Evolutionary conservation across 2,797 vertebrate species (phyloP).

Genomic region (Ammospiza maritima): DNA sequence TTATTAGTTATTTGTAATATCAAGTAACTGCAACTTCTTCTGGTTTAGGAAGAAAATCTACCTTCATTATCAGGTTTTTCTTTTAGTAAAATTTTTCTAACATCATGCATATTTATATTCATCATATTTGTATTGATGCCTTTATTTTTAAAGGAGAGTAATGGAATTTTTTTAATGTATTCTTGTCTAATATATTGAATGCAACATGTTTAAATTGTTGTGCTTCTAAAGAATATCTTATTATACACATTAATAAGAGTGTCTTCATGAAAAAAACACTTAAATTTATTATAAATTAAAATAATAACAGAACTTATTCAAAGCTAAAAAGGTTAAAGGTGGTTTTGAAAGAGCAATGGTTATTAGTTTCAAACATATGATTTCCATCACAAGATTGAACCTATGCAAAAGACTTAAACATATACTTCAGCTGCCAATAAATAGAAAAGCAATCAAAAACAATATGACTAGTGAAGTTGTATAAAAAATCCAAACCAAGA

Average conservation of each 20-base stretch:
- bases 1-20: conserved; percentile 1
- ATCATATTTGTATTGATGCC: background rate
- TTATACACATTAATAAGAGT: background rate
- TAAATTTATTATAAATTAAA: conserved; percentile 41
- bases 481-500: background rate
- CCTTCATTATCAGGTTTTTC: background rate
- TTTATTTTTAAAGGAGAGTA: background rate
- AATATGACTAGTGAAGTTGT: conserved; percentile 13
- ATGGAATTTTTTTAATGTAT: background rate
- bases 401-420: conserved; percentile 45
- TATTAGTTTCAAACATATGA: conserved; percentile 52
- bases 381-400: conserved; percentile 61
- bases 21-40: background rate
- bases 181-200: background rate
- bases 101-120: background rate
- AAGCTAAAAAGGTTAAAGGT: conserved; percentile 6
- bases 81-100: background rate
- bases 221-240: background rate
- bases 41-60: background rate
- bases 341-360: conserved; percentile 18
- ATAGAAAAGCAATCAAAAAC: conserved; percentile 52
- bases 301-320: conserved; percentile 7
- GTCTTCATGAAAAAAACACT: background rate
- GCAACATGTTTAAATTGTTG: background rate
- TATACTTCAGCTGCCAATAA: conserved; percentile 25